phyloP scores from a whole-genome alignment of 2,113 vertebrate species.

The Aviceda subcristata region DNA sequence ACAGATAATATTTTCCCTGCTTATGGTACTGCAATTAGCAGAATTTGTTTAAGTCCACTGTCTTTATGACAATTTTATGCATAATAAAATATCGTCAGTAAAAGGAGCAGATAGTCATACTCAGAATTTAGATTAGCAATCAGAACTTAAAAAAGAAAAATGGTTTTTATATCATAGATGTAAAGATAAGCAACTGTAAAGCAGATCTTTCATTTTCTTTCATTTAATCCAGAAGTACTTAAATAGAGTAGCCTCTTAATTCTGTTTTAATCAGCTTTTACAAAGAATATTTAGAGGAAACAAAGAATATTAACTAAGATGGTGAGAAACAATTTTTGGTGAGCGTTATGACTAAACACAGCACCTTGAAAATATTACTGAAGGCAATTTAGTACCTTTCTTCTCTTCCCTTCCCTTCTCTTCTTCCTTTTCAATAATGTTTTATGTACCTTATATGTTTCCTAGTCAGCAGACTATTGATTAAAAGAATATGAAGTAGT shows the following conservation, averaged over 20 bases:
- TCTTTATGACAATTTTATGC: not conserved
- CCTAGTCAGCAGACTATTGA: not conserved
- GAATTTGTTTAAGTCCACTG: not conserved
- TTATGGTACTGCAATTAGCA: not conserved
- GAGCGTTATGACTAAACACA: not conserved
- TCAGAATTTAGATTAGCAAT: not conserved
- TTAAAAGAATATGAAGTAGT: not conserved
- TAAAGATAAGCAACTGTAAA: not conserved
- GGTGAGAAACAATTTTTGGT: not conserved
- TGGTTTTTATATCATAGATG: not conserved
- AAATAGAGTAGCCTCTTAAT: not conserved
- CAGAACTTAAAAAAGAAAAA: not conserved
- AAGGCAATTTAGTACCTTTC: not conserved
- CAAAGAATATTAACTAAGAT: not conserved
- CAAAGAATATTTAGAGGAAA: not conserved
- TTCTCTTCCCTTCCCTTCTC: not conserved
- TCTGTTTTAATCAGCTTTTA: not conserved
- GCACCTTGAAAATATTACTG: not conserved
- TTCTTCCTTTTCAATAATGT: not conserved
- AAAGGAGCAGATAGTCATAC: not conserved
- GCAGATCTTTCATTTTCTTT: not conserved
- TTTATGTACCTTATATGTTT: not conserved
- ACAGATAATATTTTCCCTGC: not conserved
- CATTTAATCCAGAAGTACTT: not conserved
- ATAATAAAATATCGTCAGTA: not conserved